Evolutionary conservation across 2,888 invertebrate genomes (phyloP).

Genomic region (Dynastes maya): DNA sequence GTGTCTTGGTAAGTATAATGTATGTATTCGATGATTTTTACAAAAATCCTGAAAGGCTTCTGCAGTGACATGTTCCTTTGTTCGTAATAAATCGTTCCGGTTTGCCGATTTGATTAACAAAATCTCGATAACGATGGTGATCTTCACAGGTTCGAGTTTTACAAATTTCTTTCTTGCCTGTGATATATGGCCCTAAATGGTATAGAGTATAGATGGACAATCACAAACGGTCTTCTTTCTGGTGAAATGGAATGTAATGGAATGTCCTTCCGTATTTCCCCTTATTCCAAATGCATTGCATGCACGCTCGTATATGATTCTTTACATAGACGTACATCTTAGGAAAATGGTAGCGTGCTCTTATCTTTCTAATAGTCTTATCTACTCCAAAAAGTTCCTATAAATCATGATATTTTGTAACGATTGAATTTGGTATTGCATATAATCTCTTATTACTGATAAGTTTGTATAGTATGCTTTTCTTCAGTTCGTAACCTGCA

Average conservation of each 20-base stretch:
- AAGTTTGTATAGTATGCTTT: too few species aligned
- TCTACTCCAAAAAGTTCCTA: too few species aligned
- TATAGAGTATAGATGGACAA: constrained; percentile 37
- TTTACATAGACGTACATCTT: too few species aligned
- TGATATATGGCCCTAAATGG: constrained; percentile 49
- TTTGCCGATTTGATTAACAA: constrained; percentile 50
- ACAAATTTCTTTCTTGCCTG: constrained; percentile 42
- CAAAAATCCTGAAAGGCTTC: constrained; percentile 50
- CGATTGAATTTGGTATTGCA: too few species aligned
- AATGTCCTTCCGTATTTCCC: not conserved
- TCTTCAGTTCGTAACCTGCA: too few species aligned
- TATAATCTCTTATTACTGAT: too few species aligned
- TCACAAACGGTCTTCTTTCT: constrained; percentile 39
- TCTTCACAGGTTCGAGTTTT: constrained; percentile 39
- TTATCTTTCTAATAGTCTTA: too few species aligned
- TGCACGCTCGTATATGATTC: too few species aligned
- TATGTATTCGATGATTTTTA: constrained; percentile 54
- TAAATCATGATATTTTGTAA: too few species aligned
- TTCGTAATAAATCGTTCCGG: constrained; percentile 7
- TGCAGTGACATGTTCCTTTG: constrained; percentile 43
- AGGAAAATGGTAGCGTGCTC: too few species aligned
- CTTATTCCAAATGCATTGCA: too few species aligned
- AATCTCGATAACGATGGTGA: constrained; percentile 23
- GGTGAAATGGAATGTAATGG: constrained; percentile 42
- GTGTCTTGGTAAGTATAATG: constrained; percentile 56